These are phyloP conservation scores for Lacerta viridis DNA, from an alignment of 2,797 vertebrate species.

Conservation along the genomic window DNA sequence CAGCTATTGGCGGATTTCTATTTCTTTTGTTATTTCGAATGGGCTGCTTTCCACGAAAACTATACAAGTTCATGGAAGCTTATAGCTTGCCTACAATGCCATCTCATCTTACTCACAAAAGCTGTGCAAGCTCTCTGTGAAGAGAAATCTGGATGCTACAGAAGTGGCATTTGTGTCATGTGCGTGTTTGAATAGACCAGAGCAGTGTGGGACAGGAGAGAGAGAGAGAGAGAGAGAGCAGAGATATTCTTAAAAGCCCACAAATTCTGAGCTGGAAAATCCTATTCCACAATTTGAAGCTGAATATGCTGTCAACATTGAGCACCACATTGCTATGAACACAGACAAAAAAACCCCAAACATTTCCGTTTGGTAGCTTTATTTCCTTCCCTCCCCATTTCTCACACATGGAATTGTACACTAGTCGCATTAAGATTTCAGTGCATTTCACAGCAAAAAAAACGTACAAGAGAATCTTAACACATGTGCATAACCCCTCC, in stretches of 20 bases:
- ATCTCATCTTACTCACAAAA: neutral
- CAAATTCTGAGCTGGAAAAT: neutral
- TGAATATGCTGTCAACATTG: neutral
- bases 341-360: constrained; percentile 68
- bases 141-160: neutral
- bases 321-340: constrained; percentile 53
- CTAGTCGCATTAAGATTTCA: constrained; percentile 85
- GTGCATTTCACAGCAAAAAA: constrained; percentile 89
- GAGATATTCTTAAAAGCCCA: neutral
- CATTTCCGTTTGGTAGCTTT: constrained; percentile 77
- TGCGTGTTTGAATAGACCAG: too few species aligned
- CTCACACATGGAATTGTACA: constrained; percentile 77
- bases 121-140: neutral
- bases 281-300: neutral
- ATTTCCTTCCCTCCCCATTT: constrained; percentile 73
- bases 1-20: neutral
- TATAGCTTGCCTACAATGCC: neutral
- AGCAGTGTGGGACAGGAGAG: too few species aligned
- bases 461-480: constrained; percentile 80
- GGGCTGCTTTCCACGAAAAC: neutral
- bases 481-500: constrained; percentile 76
- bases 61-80: neutral
- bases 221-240: neutral
- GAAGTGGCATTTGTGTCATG: too few species aligned
- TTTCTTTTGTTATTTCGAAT: neutral